Conservation (phyloP, 2,797 vertebrate species). For the Protosalanx chinensis region DNA sequence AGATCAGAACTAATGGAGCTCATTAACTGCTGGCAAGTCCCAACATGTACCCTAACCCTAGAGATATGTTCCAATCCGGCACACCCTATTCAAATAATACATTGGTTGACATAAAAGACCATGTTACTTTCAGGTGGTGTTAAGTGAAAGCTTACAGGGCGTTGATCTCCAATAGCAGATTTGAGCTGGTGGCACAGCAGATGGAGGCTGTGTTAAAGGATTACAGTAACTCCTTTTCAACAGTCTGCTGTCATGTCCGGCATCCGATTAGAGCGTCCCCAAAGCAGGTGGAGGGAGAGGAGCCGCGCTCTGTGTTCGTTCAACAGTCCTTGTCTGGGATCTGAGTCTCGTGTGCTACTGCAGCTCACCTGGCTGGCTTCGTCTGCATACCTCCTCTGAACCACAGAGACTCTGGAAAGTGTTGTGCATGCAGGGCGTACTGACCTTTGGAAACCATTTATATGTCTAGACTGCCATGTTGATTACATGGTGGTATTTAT, state of each 20-base stretch:
- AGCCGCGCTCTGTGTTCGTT: constrained; percentile 21
- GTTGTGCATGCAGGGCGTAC: constrained; percentile 44
- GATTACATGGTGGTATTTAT: constrained; percentile 73
- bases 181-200: constrained; percentile 42
- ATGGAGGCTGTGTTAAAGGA: constrained; percentile 64
- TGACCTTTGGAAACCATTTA: constrained; percentile 33
- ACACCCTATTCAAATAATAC: no score
- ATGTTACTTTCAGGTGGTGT: no score
- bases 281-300: constrained; percentile 34
- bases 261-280: constrained; percentile 51
- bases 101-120: no score
- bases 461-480: constrained; percentile 64
- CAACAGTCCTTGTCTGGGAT: constrained; percentile 25
- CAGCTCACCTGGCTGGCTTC: constrained; percentile 48
- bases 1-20: not conserved
- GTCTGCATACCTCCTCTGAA: constrained; percentile 24
- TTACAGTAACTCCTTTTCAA: constrained; percentile 69
- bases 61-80: no score
- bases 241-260: constrained; percentile 51
- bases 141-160: no score
- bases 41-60: not conserved
- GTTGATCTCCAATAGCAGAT: no score
- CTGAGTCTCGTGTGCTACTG: constrained; percentile 59
- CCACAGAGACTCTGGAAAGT: constrained; percentile 30
- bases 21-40: not conserved